These are phyloP conservation scores for Salvelinus namaycush DNA, from an alignment of 2,113 vertebrate genomes.

Conservation along the genomic window DNA sequence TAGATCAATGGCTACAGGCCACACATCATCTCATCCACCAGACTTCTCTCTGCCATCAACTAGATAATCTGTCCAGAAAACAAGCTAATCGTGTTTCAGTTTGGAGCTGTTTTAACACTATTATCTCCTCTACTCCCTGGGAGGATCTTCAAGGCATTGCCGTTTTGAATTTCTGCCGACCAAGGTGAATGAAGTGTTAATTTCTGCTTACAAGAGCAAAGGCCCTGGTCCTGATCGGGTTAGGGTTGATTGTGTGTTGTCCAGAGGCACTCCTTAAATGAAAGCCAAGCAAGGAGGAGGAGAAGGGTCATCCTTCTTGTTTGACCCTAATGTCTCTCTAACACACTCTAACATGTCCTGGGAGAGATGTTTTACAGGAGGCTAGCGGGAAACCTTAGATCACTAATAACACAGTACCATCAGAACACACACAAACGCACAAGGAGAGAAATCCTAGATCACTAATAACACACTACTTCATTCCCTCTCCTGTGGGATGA, in stretches of 20 bases:
- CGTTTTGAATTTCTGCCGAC: constrained; percentile 82
- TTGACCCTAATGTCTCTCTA: constrained; percentile 72
- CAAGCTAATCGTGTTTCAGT: constrained; percentile 64
- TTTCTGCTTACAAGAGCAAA: constrained; percentile 83
- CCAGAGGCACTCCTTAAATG: constrained; percentile 73
- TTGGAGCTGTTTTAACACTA: constrained; percentile 63
- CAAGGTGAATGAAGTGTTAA: constrained; percentile 82
- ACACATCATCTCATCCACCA: constrained; percentile 36
- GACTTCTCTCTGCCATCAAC: constrained; percentile 38
- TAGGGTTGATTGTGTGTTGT: constrained; percentile 73
- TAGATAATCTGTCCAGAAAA: constrained; percentile 45
- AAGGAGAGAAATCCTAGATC: constrained; percentile 72
- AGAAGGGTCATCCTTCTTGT: constrained; percentile 65
- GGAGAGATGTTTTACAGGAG: constrained; percentile 56
- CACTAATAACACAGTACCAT: constrained; percentile 60
- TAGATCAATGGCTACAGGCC: constrained; percentile 23
- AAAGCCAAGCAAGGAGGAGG: constrained; percentile 61
- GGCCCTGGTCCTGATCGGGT: constrained; percentile 73
- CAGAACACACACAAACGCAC: too few relatives aligned
- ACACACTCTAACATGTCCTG: constrained; percentile 65
- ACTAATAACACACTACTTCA: constrained; percentile 65
- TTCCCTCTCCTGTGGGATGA: constrained; percentile 60
- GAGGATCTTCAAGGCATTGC: constrained; percentile 58
- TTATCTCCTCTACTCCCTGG: constrained; percentile 66
- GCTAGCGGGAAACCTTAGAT: constrained; percentile 74